Evolutionary conservation across 1,140 invertebrate species (phyloP).

Genomic region (Drosophila littoralis): DNA sequence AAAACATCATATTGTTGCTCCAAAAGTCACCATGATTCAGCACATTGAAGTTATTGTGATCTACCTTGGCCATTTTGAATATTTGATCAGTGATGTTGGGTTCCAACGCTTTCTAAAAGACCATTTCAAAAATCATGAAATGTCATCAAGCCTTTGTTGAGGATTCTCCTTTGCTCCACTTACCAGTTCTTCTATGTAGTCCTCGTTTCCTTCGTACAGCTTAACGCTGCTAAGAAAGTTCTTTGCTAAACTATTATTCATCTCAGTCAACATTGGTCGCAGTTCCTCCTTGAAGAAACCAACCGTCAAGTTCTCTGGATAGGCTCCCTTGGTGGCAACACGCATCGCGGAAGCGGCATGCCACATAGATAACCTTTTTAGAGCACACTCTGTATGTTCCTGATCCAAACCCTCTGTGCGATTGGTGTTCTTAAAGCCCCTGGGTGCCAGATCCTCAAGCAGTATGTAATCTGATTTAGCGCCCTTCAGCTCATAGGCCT

Average conservation of each 20-base stretch:
- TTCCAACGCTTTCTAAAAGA: conserved; percentile 16
- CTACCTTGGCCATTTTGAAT: conserved; percentile 24
- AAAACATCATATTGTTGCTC: conserved; percentile 87
- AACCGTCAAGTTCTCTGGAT: conserved; percentile 11
- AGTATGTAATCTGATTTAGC: conserved; percentile 73
- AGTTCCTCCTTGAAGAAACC: conserved; percentile 56
- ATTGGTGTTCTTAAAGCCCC: conserved; percentile 84
- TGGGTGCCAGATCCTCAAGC: conserved; percentile 85
- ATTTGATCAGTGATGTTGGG: conserved; percentile 38
- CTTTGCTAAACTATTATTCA: conserved; percentile 24
- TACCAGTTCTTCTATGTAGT: conserved; percentile 60
- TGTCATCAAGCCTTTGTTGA: too few species aligned
- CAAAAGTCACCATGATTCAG: conserved; percentile 88
- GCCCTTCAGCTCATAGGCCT: conserved; percentile 49
- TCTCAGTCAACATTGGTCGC: conserved; percentile 30
- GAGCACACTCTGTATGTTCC: conserved; percentile 84
- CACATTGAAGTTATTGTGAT: conserved; percentile 86
- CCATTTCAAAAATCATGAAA: background rate
- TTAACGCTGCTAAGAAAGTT: conserved; percentile 44
- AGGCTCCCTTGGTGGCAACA: conserved; percentile 85
- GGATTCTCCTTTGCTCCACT: conserved; percentile 20
- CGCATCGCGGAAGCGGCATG: conserved; percentile 84
- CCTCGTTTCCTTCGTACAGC: conserved; percentile 46
- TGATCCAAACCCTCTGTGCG: conserved; percentile 85
- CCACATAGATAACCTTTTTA: conserved; percentile 86